Conservation (phyloP, 2,113 vertebrate genomes). For the Podiceps cristatus region DNA sequence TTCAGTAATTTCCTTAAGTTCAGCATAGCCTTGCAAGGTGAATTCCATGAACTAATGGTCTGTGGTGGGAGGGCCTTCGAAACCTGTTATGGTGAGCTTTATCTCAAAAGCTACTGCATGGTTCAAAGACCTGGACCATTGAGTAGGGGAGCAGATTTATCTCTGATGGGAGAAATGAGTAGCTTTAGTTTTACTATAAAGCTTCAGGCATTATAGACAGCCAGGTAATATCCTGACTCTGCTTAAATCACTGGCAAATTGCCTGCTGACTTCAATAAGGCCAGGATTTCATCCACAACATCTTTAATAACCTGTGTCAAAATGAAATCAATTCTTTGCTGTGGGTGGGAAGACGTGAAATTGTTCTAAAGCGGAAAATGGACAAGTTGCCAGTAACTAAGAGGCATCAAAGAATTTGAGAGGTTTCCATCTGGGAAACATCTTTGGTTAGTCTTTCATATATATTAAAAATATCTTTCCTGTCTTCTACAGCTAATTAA, state of each 20-base stretch:
- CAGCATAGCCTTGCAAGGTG: not conserved
- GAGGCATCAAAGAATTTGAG: slow-evolving; percentile 18
- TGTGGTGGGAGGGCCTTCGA: not conserved
- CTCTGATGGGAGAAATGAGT: not conserved
- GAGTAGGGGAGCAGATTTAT: not conserved
- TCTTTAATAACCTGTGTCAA: slow-evolving; percentile 60
- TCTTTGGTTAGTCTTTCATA: not conserved
- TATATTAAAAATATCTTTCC: slow-evolving; percentile 22
- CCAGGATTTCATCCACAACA: not conserved
- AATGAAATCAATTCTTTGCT: slow-evolving; percentile 34
- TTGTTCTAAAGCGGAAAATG: slow-evolving; percentile 44
- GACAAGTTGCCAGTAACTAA: slow-evolving; percentile 45
- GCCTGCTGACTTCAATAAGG: slow-evolving; percentile 27
- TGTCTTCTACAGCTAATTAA: slow-evolving; percentile 44
- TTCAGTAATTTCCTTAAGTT: not conserved
- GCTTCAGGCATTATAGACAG: not conserved
- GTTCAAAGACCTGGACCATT: not conserved
- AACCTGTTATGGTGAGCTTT: too few relatives aligned
- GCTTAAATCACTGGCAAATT: slow-evolving; percentile 24
- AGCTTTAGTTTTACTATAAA: slow-evolving; percentile 3
- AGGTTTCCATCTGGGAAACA: slow-evolving; percentile 32
- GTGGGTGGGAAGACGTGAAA: not conserved
- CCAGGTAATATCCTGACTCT: slow-evolving; percentile 32
- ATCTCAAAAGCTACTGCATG: not conserved
- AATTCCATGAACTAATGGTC: not conserved